phyloP scores from a whole-genome alignment of 2,113 vertebrate species.

The Cariama cristata region DNA sequence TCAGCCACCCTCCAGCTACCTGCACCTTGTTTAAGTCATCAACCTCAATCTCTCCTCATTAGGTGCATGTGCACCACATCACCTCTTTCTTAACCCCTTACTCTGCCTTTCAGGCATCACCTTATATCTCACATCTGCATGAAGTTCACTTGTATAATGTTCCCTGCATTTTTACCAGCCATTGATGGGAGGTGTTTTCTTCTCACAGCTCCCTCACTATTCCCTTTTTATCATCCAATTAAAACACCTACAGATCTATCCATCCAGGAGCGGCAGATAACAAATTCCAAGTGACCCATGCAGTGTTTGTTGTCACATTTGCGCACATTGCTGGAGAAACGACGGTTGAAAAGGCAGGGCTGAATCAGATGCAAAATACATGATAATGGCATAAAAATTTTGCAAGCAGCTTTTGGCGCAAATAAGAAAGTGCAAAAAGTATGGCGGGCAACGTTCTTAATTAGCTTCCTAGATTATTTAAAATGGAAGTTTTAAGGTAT shows the following conservation, averaged over 20 bases:
- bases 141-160: not conserved
- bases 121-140: not conserved
- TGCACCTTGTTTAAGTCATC: not conserved
- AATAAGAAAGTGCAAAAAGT: not conserved
- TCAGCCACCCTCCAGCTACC: not conserved
- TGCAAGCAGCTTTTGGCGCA: not conserved
- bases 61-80: not conserved
- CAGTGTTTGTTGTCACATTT: not conserved
- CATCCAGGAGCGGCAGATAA: not conserved
- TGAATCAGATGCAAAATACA: not conserved
- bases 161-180: not conserved
- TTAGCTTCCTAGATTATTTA: not conserved
- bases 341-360: not conserved
- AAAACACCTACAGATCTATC: not conserved
- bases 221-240: not conserved
- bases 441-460: not conserved
- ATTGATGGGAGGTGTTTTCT: not conserved
- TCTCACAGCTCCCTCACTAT: not conserved
- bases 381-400: not conserved
- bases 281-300: not conserved
- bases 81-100: not conserved
- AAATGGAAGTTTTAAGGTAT: not conserved
- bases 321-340: not conserved
- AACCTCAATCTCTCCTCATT: not conserved
- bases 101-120: not conserved